These are phyloP conservation scores for Proales similis DNA, from an alignment of 1,140 invertebrate species.

Conservation along the genomic window DNA sequence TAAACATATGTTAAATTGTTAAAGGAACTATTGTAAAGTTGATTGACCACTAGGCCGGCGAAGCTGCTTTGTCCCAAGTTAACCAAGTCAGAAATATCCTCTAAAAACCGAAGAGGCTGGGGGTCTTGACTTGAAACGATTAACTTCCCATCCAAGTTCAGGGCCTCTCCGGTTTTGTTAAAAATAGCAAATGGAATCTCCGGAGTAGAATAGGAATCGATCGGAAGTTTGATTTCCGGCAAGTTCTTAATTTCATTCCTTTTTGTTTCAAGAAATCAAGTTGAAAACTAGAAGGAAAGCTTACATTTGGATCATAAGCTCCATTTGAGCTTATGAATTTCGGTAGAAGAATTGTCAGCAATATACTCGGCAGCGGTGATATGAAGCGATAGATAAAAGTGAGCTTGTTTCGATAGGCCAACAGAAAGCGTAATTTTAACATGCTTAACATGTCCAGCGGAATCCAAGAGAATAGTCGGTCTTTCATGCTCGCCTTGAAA, in stretches of 20 bases:
- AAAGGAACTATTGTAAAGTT: not conserved
- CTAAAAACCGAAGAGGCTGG: slow-evolving; percentile 20
- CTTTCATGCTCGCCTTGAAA: not conserved
- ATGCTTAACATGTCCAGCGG: slow-evolving; percentile 10
- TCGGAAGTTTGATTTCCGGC: slow-evolving; percentile 6
- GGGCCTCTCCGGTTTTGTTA: slow-evolving; percentile 15
- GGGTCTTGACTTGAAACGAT: slow-evolving; percentile 5
- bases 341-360: slow-evolving; percentile 6
- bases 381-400: slow-evolving; percentile 21
- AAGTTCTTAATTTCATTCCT: slow-evolving; percentile 5
- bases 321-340: slow-evolving; percentile 3
- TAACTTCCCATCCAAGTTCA: slow-evolving; percentile 14
- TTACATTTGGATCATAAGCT: slow-evolving; percentile 18
- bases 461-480: slow-evolving; percentile 1
- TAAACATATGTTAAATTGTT: slow-evolving; percentile 16
- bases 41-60: slow-evolving; percentile 9
- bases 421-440: slow-evolving; percentile 15
- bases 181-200: slow-evolving; percentile 1
- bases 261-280: not conserved
- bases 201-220: slow-evolving; percentile 10
- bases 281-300: not conserved
- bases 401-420: slow-evolving; percentile 19
- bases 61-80: not conserved
- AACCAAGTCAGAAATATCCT: too few relatives aligned
- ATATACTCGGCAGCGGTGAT: slow-evolving; percentile 1